These are phyloP conservation scores for Thunnus thynnus DNA, from an alignment of 2,113 vertebrate genomes.

Conservation along the genomic window DNA sequence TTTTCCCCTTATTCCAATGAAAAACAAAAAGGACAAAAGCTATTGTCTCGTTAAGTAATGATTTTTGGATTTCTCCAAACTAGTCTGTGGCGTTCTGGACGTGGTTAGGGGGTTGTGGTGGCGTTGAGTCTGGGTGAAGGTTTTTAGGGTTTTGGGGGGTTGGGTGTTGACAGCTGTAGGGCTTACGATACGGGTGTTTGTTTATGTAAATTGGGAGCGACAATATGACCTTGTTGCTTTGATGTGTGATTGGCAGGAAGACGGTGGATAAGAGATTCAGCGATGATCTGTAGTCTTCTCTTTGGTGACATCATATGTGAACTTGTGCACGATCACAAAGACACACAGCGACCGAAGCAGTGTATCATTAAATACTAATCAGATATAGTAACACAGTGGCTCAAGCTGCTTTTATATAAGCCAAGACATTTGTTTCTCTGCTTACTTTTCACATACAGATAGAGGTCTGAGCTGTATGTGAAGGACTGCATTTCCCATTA, in stretches of 20 bases:
- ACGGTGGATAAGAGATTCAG: slow-evolving; percentile 39
- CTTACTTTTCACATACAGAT: slow-evolving; percentile 5
- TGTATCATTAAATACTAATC: not conserved
- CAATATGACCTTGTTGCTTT: slow-evolving; percentile 77
- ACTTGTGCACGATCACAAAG: slow-evolving; percentile 22
- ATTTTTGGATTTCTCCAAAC: slow-evolving; percentile 84
- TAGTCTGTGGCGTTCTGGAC: slow-evolving; percentile 68
- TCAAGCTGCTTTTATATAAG: not conserved
- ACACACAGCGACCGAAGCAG: not conserved
- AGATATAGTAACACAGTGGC: not conserved
- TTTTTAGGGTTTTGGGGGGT: slow-evolving; percentile 34
- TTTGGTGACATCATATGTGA: slow-evolving; percentile 27
- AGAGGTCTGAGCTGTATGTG: not conserved
- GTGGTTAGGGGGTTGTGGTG: slow-evolving; percentile 51
- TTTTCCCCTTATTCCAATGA: slow-evolving; percentile 74
- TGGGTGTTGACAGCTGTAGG: slow-evolving; percentile 65
- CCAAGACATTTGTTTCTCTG: not conserved
- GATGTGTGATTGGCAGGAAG: slow-evolving; percentile 74
- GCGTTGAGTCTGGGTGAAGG: slow-evolving; percentile 39
- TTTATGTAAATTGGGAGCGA: slow-evolving; percentile 75
- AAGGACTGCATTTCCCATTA: not conserved
- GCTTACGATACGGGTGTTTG: slow-evolving; percentile 76
- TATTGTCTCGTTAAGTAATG: slow-evolving; percentile 86
- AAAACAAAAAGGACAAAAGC: slow-evolving; percentile 87
- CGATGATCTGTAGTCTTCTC: slow-evolving; percentile 33